Conservation (phyloP, 2,113 vertebrate species). For the Dasyprocta punctata region DNA sequence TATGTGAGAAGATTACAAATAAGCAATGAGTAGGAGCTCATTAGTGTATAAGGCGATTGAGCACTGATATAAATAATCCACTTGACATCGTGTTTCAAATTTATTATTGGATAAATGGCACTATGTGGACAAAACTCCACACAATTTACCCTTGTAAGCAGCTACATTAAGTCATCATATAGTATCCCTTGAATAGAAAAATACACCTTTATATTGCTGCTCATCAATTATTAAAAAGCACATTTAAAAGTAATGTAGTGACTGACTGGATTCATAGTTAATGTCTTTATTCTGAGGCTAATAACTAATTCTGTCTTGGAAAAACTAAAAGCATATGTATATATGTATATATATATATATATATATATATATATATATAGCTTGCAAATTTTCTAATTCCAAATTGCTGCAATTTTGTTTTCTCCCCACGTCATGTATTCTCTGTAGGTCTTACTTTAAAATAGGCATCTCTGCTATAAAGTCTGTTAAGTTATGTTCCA, state of each 20-base stretch:
- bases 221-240: slow-evolving; percentile 16
- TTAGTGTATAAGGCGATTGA: neutral
- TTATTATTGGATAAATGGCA: neutral
- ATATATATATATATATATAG: no score
- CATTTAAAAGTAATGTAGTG: slow-evolving; percentile 31
- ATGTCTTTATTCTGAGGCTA: neutral
- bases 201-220: neutral
- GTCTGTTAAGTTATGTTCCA: slow-evolving; percentile 60
- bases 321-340: no score
- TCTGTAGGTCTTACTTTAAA: slow-evolving; percentile 56
- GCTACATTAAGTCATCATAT: neutral
- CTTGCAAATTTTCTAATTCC: slow-evolving; percentile 2
- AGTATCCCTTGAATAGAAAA: slow-evolving; percentile 46
- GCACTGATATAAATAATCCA: neutral
- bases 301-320: slow-evolving; percentile 15
- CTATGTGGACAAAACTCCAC: neutral
- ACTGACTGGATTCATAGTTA: neutral
- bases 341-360: no score
- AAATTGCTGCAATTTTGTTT: slow-evolving; percentile 1
- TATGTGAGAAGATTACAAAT: slow-evolving; percentile 22
- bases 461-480: slow-evolving; percentile 54
- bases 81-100: neutral
- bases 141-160: neutral
- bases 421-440: slow-evolving; percentile 9
- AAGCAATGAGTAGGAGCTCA: neutral